Conservation (phyloP, 2,888 invertebrate genomes). For the Neoaliturus tenellus region DNA sequence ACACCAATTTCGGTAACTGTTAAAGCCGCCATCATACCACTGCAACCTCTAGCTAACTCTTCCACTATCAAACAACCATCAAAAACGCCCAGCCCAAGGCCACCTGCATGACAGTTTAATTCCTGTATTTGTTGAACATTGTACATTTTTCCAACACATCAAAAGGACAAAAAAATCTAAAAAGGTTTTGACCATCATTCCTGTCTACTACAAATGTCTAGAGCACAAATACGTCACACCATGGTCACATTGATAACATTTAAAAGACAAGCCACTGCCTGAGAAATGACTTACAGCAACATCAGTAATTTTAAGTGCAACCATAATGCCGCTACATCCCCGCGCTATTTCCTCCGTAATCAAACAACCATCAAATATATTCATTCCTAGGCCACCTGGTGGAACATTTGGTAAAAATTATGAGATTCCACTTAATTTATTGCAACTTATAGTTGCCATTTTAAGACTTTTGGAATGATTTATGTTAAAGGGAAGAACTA, state of each 20-base stretch:
- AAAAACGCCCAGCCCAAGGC: constrained; percentile 83
- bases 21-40: constrained; percentile 93
- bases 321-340: constrained; percentile 94
- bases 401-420: not conserved
- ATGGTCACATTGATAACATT: not conserved
- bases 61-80: constrained; percentile 91
- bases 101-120: constrained; percentile 74
- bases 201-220: too few relatives aligned
- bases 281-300: constrained; percentile 78
- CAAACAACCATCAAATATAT: constrained; percentile 86
- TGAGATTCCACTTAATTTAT: too few relatives aligned
- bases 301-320: constrained; percentile 92
- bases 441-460: too few relatives aligned
- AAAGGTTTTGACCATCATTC: too few relatives aligned
- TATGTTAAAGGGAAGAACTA: too few relatives aligned
- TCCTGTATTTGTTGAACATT: too few relatives aligned
- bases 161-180: too few relatives aligned
- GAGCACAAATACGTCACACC: too few relatives aligned
- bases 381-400: constrained; percentile 85
- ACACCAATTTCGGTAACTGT: constrained; percentile 90
- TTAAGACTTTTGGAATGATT: too few relatives aligned
- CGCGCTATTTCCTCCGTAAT: constrained; percentile 93
- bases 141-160: constrained; percentile 68
- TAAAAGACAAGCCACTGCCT: not conserved
- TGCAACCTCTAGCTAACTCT: constrained; percentile 94